Evolutionary conservation across 2,113 vertebrate genomes (phyloP).

Genomic region (Saccopteryx leptura): DNA sequence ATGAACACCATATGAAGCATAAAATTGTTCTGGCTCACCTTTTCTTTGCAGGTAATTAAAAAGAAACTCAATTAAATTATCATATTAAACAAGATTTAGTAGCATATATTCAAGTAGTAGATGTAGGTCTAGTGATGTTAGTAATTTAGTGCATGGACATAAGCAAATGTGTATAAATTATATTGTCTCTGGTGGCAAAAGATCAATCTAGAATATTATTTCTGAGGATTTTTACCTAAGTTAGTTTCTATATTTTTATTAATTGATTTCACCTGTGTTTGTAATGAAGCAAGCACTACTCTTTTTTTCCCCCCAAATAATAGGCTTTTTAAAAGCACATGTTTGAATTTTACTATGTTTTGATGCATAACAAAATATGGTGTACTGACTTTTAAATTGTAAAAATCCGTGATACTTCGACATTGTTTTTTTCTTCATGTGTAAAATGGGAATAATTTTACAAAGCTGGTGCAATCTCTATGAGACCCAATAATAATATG

Average conservation of each 20-base stretch:
- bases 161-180: not conserved
- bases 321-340: not conserved
- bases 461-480: not conserved
- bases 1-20: conserved; percentile 60
- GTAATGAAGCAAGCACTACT: not conserved
- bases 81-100: conserved; percentile 55
- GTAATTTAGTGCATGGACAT: not conserved
- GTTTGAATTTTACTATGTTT: not conserved
- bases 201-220: not conserved
- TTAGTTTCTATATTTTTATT: not conserved
- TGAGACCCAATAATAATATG: not conserved
- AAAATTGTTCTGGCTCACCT: conserved; percentile 73
- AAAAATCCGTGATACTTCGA: not conserved
- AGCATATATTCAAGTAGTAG: not conserved
- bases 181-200: not conserved
- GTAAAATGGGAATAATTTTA: not conserved
- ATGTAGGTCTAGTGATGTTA: not conserved
- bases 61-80: conserved; percentile 49
- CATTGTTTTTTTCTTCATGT: not conserved
- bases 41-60: conserved; percentile 53
- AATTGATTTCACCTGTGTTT: not conserved
- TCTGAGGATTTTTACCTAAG: not conserved
- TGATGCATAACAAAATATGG: not conserved
- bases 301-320: not conserved
- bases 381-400: not conserved